A percentile compares a stretch with the other conserved stretches of the same genome.
Evolutionary conservation across 53 echinoderm and acorn worm species (phyloP).

Genomic region (Antedon mediterranea): DNA sequence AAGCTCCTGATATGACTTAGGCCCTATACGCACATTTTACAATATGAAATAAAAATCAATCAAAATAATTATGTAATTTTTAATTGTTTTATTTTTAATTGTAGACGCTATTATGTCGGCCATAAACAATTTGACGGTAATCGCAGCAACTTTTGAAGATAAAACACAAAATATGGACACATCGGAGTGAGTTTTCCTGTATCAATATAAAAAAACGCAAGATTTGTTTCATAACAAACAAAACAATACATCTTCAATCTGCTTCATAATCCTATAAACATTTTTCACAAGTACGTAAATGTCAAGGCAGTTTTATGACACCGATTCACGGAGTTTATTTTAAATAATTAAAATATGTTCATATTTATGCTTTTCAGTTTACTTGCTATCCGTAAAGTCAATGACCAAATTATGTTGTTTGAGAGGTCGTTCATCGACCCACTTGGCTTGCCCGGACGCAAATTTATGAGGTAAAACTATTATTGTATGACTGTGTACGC

Average conservation of each 20-base stretch:
- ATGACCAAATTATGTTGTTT: constrained; percentile 56
- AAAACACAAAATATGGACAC: constrained; percentile 9
- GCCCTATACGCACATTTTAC: no score
- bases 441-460: constrained; percentile 45
- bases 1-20: no score
- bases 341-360: background rate
- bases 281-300: no score
- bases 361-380: constrained; percentile 17
- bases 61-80: no score
- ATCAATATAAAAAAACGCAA: no score
- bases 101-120: constrained; percentile 61
- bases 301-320: no score
- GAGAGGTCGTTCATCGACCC: constrained; percentile 72
- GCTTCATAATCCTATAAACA: no score
- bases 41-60: background rate
- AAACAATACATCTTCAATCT: no score
- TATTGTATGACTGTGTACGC: no score
- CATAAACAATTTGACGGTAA: constrained; percentile 39
- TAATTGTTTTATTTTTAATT: background rate
- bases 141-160: constrained; percentile 38
- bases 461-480: constrained; percentile 56
- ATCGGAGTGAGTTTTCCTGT: no score
- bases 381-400: constrained; percentile 39
- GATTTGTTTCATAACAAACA: no score
- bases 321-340: no score